These are phyloP conservation scores for Cavia aperea DNA, from an alignment of 2,113 vertebrate genomes.

Conservation along the genomic window DNA sequence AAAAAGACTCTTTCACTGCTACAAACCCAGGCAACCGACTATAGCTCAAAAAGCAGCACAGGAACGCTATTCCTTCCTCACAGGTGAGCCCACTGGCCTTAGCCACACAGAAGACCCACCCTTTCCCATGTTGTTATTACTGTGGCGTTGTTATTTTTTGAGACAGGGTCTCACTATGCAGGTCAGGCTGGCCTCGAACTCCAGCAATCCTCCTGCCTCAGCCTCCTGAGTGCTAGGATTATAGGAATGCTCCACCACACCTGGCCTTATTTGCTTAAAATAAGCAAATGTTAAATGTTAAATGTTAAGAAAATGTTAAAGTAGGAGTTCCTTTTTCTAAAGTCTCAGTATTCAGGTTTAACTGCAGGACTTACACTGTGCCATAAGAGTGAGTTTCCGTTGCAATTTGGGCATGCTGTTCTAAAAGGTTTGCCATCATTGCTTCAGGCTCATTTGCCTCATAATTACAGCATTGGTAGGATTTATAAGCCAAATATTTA, in stretches of 20 bases:
- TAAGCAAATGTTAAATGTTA: background rate
- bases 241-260: background rate
- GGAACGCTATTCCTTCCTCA: no score
- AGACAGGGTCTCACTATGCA: background rate
- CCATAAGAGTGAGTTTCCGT: background rate
- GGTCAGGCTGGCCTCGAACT: background rate
- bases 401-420: background rate
- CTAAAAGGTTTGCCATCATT: background rate
- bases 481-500: background rate
- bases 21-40: fast-evolving
- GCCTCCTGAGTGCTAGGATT: background rate
- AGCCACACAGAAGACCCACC: background rate
- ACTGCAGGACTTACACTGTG: background rate
- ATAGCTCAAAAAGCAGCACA: background rate
- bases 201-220: background rate
- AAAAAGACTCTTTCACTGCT: background rate
- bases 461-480: background rate
- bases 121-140: background rate
- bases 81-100: fast-evolving
- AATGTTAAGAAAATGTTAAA: background rate
- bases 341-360: background rate
- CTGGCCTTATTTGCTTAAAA: background rate
- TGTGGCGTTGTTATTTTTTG: background rate
- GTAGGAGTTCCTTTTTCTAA: background rate
- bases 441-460: background rate